Evolutionary conservation across 2,888 invertebrate genomes (phyloP).

Genomic region (Kuschelorhynchus macadamiae): DNA sequence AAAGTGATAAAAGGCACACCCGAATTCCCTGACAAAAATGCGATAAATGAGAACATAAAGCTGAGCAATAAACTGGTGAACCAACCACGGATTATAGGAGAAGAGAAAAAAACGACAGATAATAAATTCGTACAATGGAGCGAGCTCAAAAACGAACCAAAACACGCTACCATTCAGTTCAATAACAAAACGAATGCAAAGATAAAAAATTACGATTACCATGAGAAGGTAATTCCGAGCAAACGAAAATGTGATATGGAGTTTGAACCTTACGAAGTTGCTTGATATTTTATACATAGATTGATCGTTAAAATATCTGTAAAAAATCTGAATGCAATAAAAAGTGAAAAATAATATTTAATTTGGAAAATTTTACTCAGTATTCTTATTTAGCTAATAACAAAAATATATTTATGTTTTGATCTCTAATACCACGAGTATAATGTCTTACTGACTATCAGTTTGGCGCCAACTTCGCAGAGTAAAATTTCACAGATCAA

Average conservation of each 20-base stretch:
- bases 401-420: too few relatives aligned
- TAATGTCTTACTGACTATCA: too few relatives aligned
- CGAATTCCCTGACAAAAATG: constrained; percentile 55
- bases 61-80: constrained; percentile 53
- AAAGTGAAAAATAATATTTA: too few relatives aligned
- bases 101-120: constrained; percentile 68
- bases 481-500: too few relatives aligned
- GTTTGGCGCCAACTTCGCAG: too few relatives aligned
- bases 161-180: constrained; percentile 53
- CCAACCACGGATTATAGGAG: constrained; percentile 70
- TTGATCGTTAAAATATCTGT: too few relatives aligned
- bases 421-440: too few relatives aligned
- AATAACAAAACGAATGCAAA: constrained; percentile 52
- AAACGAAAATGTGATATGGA: constrained; percentile 85
- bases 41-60: constrained; percentile 62
- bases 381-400: too few relatives aligned
- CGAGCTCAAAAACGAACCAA: constrained; percentile 60
- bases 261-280: constrained; percentile 75
- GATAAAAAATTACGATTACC: constrained; percentile 64
- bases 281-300: too few relatives aligned
- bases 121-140: constrained; percentile 60
- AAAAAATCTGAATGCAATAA: too few relatives aligned
- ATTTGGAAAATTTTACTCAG: too few relatives aligned
- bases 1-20: constrained; percentile 44
- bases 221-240: constrained; percentile 71